phyloP scores from a whole-genome alignment of 2,113 vertebrate genomes.

The Mirza zaza region DNA sequence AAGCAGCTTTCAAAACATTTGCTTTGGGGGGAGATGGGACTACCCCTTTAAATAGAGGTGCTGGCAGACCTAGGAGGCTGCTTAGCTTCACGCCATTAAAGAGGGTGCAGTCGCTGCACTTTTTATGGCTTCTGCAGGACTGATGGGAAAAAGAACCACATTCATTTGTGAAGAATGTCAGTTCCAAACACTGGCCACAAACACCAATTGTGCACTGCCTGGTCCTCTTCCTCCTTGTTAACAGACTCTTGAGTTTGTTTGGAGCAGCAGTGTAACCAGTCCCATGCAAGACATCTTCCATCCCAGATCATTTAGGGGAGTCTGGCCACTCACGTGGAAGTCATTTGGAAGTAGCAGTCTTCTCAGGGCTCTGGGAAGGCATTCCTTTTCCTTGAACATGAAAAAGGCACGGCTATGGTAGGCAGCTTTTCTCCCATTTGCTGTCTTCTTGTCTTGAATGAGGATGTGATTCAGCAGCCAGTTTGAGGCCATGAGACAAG shows the following conservation, averaged over 20 bases:
- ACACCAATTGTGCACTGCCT: rapidly evolving
- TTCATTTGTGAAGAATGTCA: neutral
- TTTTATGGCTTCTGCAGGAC: neutral
- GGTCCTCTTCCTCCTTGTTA: neutral
- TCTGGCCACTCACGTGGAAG: neutral
- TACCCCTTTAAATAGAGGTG: constrained; percentile 81
- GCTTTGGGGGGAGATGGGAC: constrained; percentile 75
- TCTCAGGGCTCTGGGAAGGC: neutral
- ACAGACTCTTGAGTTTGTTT: neutral
- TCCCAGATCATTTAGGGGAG: too few species aligned
- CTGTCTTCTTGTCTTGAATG: neutral
- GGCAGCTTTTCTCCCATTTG: neutral
- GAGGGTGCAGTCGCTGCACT: neutral
- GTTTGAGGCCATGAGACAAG: neutral
- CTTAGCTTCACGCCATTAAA: constrained; percentile 67
- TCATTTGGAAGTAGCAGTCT: too few species aligned
- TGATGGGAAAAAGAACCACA: neutral
- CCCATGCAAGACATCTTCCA: rapidly evolving
- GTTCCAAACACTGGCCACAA: neutral
- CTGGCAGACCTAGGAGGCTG: constrained; percentile 75
- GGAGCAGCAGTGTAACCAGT: neutral
- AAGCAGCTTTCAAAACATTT: constrained; percentile 80
- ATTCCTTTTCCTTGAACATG: neutral
- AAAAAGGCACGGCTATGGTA: neutral
- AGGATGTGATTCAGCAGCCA: neutral